Percentiles rank a stretch among this genome's conserved stretches.
These are phyloP conservation scores for Diacarnus erythraeanus DNA, from an alignment of 37 sponge, comb jelly and placozoan genomes.

Conservation along the genomic window DNA sequence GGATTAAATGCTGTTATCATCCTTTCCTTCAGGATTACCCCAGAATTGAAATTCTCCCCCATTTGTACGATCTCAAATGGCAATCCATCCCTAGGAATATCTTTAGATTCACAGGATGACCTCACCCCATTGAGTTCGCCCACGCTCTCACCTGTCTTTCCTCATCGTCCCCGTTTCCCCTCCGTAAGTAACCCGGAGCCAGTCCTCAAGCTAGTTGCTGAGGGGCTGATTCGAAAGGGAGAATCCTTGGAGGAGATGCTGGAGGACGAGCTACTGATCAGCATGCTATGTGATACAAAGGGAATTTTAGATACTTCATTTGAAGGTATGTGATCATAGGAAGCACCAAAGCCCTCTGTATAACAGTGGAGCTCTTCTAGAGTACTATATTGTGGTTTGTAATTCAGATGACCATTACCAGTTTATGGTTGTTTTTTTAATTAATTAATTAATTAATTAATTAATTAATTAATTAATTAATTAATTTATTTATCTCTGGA, in stretches of 20 bases:
- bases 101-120: not conserved
- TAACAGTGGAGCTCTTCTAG: no score
- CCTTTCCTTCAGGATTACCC: constrained; percentile 28
- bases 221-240: constrained; percentile 34
- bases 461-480: no score
- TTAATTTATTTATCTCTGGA: no score
- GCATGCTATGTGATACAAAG: constrained; percentile 14
- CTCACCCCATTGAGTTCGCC: constrained; percentile 42
- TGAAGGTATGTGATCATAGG: no score
- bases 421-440: no score
- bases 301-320: constrained; percentile 5
- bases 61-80: not conserved
- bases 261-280: constrained; percentile 23
- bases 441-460: no score
- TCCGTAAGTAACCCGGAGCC: constrained; percentile 53
- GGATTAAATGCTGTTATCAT: no score
- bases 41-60: not conserved
- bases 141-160: not conserved
- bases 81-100: not conserved
- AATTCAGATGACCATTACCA: no score
- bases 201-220: constrained; percentile 36
- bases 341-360: no score
- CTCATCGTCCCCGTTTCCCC: not conserved
- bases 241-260: constrained; percentile 19
- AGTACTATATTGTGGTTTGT: no score